A percentile compares a stretch with the other conserved stretches of the same genome.
Evolutionary conservation across 1,140 invertebrate genomes (phyloP).

Genomic region (Hypothenemus hampei): DNA sequence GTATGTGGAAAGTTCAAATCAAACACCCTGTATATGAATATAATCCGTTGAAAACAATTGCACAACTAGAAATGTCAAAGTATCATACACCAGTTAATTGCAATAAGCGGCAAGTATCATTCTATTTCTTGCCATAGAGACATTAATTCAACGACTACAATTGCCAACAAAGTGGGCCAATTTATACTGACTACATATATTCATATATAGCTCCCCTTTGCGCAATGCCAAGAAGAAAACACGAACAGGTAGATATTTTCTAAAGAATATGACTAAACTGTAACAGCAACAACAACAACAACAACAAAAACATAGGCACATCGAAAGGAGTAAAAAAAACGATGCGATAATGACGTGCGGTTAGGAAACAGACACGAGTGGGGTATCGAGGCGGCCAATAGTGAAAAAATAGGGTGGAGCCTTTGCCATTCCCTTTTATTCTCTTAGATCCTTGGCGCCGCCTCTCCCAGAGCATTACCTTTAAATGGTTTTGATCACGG

Average conservation of each 20-base stretch:
- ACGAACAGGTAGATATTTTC: slow-evolving; percentile 37
- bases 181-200: too few relatives aligned
- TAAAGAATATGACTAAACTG: slow-evolving; percentile 33
- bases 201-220: slow-evolving; percentile 20
- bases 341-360: not conserved
- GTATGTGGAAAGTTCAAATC: too few relatives aligned
- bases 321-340: slow-evolving; percentile 4
- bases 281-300: slow-evolving; percentile 20
- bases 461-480: too few relatives aligned
- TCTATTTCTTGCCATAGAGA: too few relatives aligned
- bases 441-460: not conserved
- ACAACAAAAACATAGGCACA: slow-evolving; percentile 18
- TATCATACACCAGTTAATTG: too few relatives aligned
- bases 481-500: too few relatives aligned
- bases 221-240: too few relatives aligned
- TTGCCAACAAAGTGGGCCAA: slow-evolving; percentile 19
- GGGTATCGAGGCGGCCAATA: slow-evolving; percentile 38
- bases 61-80: too few relatives aligned
- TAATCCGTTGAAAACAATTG: too few relatives aligned
- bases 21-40: too few relatives aligned
- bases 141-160: slow-evolving; percentile 30
- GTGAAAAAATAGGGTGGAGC: slow-evolving; percentile 39
- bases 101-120: too few relatives aligned
- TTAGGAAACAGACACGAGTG: slow-evolving; percentile 20
- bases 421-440: slow-evolving; percentile 30